These are phyloP conservation scores for Anarhynchus alexandrinus DNA, from an alignment of 2,113 vertebrate species.

Conservation along the genomic window DNA sequence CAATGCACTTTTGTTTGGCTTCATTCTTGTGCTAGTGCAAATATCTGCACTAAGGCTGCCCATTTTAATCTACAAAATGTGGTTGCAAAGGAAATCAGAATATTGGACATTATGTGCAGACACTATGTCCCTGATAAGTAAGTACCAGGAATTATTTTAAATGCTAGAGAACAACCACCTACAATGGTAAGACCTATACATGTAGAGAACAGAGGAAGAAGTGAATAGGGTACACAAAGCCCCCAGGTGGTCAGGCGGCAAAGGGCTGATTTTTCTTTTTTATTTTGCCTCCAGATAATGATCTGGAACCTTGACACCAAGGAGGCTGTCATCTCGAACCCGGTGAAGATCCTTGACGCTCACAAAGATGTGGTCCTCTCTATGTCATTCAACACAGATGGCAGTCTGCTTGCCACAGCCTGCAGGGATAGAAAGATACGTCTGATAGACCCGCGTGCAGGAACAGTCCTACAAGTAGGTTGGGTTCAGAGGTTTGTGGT, in stretches of 20 bases:
- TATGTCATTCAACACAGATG: constrained; percentile 91
- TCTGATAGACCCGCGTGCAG: constrained; percentile 81
- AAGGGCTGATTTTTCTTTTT: background rate
- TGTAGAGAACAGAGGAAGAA: background rate
- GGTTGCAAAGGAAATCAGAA: background rate
- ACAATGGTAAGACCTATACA: background rate
- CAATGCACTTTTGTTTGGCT: background rate
- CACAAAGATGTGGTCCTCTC: constrained; percentile 89
- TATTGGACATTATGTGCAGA: background rate
- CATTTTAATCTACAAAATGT: background rate
- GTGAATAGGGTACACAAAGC: background rate
- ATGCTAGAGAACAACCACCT: background rate
- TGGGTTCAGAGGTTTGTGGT: background rate
- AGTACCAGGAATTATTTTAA: background rate
- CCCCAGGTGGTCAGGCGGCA: background rate
- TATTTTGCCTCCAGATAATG: constrained; percentile 80
- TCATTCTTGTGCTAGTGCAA: background rate
- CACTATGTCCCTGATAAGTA: background rate
- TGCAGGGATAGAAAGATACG: constrained; percentile 89
- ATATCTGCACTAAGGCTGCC: background rate
- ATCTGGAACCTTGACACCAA: constrained; percentile 88
- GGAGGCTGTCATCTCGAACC: constrained; percentile 77
- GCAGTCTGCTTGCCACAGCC: constrained; percentile 87
- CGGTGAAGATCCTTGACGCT: constrained; percentile 78
- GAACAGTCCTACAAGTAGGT: constrained; percentile 78